These are phyloP conservation scores for Achroia grisella DNA, from an alignment of 1,140 invertebrate species.

Conservation along the genomic window DNA sequence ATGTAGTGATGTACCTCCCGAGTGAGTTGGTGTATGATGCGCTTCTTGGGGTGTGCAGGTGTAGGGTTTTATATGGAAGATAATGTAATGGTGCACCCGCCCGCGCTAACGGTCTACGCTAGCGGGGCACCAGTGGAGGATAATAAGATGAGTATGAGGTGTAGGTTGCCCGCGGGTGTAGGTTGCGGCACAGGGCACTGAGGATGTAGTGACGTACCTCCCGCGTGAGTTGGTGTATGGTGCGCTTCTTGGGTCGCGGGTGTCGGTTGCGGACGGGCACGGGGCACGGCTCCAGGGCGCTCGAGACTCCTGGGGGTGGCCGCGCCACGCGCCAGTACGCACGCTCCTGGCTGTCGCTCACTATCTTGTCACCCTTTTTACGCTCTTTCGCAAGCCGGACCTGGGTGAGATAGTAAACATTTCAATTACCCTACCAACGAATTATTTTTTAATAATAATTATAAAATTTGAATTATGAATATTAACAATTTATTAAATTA, in stretches of 20 bases:
- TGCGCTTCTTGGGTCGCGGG: conserved; percentile 80
- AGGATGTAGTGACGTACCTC: conserved; percentile 75
- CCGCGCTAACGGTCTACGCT: no score
- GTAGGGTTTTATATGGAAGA: no score
- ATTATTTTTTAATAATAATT: no score
- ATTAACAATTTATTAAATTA: no score
- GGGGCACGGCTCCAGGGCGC: conserved; percentile 88
- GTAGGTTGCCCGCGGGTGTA: conserved; percentile 82
- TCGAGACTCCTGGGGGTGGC: conserved; percentile 90
- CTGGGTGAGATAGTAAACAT: conserved; percentile 52
- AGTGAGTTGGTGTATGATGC: conserved; percentile 83
- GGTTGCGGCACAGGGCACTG: conserved; percentile 87
- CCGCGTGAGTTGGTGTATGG: conserved; percentile 83
- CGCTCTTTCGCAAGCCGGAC: conserved; percentile 91
- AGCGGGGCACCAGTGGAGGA: no score
- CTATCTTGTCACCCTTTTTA: conserved; percentile 96
- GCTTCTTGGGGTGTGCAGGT: conserved; percentile 79
- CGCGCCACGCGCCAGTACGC: conserved; percentile 97
- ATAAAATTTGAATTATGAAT: no score
- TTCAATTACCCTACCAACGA: no score
- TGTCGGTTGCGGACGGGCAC: conserved; percentile 83
- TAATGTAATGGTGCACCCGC: no score
- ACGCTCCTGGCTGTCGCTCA: conserved; percentile 95
- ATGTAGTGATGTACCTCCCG: conserved; percentile 78
- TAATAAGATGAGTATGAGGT: no score